Evolutionary conservation across 2,113 vertebrate species (phyloP).

Genomic region (Lucifuga dentata): DNA sequence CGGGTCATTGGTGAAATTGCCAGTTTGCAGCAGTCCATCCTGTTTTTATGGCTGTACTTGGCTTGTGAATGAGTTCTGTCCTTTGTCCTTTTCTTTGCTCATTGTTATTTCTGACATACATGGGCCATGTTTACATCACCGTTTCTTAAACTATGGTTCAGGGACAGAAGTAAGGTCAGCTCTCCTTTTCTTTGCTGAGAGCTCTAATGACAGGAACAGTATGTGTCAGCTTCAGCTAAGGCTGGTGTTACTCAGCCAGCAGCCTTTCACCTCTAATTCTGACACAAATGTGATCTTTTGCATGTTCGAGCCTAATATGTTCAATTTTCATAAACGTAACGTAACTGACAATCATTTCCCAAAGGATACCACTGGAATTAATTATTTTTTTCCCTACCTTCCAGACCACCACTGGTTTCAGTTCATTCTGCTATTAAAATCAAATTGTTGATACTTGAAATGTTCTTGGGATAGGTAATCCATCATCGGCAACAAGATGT

Average conservation of each 20-base stretch:
- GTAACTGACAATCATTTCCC: too few species aligned
- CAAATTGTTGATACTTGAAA: too few species aligned
- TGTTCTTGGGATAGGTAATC: too few species aligned
- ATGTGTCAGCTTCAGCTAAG: neutral
- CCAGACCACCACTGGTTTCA: too few species aligned
- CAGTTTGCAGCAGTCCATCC: slow-evolving; percentile 38
- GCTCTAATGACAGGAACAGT: neutral
- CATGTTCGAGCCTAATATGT: too few species aligned
- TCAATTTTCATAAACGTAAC: too few species aligned
- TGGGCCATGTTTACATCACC: slow-evolving; percentile 18
- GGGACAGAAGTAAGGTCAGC: neutral
- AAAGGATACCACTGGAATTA: too few species aligned
- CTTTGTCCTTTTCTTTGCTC: slow-evolving; percentile 2
- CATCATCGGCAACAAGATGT: too few species aligned
- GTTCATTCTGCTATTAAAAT: too few species aligned
- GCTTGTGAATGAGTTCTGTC: slow-evolving; percentile 41
- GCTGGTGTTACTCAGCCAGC: neutral
- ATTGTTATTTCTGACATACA: slow-evolving; percentile 10
- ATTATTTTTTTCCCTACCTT: too few species aligned
- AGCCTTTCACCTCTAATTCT: too few species aligned
- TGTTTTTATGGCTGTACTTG: slow-evolving; percentile 41
- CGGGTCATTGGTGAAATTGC: slow-evolving; percentile 37
- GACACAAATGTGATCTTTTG: too few species aligned
- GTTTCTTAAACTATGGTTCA: slow-evolving; percentile 12
- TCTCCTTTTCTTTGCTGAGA: neutral